Evolutionary conservation across 2,888 invertebrate species (phyloP), one percentile per base, ranked within the genome.

Genomic region (Shargacucullia verbasci): DNA sequence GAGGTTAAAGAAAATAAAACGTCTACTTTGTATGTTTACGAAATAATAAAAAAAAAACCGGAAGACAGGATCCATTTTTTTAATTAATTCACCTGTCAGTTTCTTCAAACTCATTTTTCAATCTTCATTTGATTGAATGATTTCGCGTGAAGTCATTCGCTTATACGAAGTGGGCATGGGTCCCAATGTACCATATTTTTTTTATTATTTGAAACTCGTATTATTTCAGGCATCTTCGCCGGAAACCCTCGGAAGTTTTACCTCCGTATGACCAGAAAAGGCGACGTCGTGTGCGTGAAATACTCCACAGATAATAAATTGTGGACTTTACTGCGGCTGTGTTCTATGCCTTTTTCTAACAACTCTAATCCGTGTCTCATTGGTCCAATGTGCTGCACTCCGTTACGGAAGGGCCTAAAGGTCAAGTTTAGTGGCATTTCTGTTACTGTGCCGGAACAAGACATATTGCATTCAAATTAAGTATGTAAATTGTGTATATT

Each of bases 171-270:
- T n/a, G n/a, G n/a, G n/a, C n/a, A n/a, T n/a, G n/a, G n/a, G n/a
- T n/a, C 6, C 34, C 2, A 20, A 20, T 20, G 20, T 2, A 4
- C 20, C 20, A 2, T 4, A 2, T 20, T 4, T 4, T 3, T 20
- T 20, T 20, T 20, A 2, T 20, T 20, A 20, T 20, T 20, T 20
- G 2, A 20, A 20, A 20, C 20, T 2, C 20, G 2, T 20, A 9
- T 29, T 14, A 59, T 86, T 81, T 8, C 82, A 92, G 92, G 91
- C 10, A 46, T 86, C n/a, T 92, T 73, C 66, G 60, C 74, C 0
- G 91, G 91, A 1, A 76, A 91, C 45, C 86, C 92, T 0, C 67
- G 76, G 0, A 90, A 88, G 46, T 92, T 89, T 70, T 91, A 88
- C 80, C 71, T 92, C 0, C 86, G 91, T 1, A 55, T 92, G 8